A percentile compares a stretch with the other conserved stretches of the same genome.
Conservation (phyloP, 2,113 vertebrate species). For the Rhinolophus sinicus region DNA sequence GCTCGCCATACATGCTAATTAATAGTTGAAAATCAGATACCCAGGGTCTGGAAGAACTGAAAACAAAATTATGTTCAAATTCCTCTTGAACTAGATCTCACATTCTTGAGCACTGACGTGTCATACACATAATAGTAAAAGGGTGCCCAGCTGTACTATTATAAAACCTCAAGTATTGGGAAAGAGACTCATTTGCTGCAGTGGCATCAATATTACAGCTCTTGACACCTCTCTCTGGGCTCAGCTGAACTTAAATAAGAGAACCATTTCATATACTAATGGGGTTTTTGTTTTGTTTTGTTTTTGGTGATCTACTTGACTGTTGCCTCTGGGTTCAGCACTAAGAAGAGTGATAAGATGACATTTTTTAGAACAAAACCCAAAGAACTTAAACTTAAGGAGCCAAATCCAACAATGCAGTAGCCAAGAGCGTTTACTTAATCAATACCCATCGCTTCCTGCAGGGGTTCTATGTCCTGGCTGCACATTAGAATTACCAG, state of each 20-base stretch:
- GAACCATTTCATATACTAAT: constrained; percentile 38
- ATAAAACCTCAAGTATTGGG: background rate
- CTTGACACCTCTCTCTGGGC: constrained; percentile 35
- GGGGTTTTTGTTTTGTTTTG: background rate
- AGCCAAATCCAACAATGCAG: background rate
- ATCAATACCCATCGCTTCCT: background rate
- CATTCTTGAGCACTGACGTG: constrained; percentile 40
- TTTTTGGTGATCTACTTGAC: constrained; percentile 26
- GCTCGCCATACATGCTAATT: background rate
- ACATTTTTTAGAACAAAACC: constrained; percentile 35
- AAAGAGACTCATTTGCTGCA: background rate
- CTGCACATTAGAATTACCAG: background rate
- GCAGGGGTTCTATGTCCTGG: background rate
- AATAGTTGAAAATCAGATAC: background rate
- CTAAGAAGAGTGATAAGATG: constrained; percentile 32
- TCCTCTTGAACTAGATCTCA: constrained; percentile 28
- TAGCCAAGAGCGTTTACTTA: background rate
- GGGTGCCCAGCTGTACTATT: background rate
- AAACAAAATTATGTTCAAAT: constrained; percentile 46
- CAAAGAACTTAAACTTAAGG: background rate
- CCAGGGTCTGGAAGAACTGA: background rate
- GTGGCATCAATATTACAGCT: background rate
- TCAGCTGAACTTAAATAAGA: constrained; percentile 50
- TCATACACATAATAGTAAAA: constrained; percentile 41
- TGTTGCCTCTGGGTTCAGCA: constrained; percentile 33